These are phyloP conservation scores for Tortricodes alternella DNA, from an alignment of 2,888 invertebrate genomes.

Conservation along the genomic window DNA sequence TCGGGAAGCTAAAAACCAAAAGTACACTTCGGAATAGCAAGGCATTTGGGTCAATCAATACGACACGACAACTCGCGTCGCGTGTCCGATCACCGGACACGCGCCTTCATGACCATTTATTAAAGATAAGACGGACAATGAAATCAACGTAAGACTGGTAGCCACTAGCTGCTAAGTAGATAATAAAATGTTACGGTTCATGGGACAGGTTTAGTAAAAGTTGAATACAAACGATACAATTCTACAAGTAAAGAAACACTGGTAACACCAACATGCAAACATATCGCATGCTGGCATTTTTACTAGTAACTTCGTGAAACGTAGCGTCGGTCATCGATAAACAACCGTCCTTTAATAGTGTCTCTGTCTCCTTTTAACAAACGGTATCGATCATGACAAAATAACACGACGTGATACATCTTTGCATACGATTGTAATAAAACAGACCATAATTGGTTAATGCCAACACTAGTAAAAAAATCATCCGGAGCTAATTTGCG, in stretches of 20 bases:
- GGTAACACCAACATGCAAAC: too few species aligned
- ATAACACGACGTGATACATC: too few species aligned
- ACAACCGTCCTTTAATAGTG: too few species aligned
- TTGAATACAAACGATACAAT: too few species aligned
- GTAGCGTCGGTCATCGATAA: too few species aligned
- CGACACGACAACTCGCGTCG: conserved; percentile 47
- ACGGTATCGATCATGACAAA: too few species aligned
- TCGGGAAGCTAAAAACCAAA: conserved; percentile 32
- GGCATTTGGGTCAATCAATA: conserved; percentile 76
- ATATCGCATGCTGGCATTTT: too few species aligned
- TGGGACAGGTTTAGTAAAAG: background rate
- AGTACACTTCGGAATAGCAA: conserved; percentile 34
- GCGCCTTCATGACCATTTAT: conserved; percentile 39
- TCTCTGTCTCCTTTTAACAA: too few species aligned
- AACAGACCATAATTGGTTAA: conserved; percentile 8
- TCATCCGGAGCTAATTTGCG: conserved; percentile 3
- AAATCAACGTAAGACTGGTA: background rate
- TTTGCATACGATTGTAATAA: background rate
- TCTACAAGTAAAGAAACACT: too few species aligned
- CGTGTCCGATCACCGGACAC: conserved; percentile 47
- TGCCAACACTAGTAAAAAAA: conserved; percentile 10
- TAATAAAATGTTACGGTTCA: background rate
- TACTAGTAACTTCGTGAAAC: too few species aligned
- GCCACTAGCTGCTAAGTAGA: conserved; percentile 1
- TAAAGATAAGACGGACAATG: conserved; percentile 24